phyloP scores from a whole-genome alignment of 30 jellyfish, hydroid and myxozoan species.

The Cassiopea andromeda region DNA sequence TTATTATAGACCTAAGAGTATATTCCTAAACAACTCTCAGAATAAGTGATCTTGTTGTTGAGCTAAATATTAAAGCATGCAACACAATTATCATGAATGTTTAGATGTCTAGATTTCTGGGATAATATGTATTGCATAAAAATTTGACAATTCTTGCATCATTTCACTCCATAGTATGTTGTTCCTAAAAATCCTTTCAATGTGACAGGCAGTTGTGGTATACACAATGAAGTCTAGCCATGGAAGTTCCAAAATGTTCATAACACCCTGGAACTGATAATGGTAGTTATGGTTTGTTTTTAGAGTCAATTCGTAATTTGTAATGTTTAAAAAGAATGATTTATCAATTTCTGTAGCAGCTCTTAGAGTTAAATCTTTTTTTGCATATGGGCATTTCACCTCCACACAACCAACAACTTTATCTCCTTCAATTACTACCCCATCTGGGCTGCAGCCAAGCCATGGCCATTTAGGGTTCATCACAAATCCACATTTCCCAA shows the following conservation, averaged over 20 bases:
- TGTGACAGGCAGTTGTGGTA: slow-evolving; percentile 20
- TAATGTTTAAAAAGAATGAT: not conserved
- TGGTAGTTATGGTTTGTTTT: slow-evolving; percentile 15
- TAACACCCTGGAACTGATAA: slow-evolving; percentile 58
- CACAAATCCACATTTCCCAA: not conserved
- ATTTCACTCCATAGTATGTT: not conserved
- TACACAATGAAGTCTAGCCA: slow-evolving; percentile 54
- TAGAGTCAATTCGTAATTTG: not conserved
- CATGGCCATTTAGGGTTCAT: slow-evolving; percentile 25
- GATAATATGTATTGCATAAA: not conserved
- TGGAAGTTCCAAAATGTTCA: slow-evolving; percentile 48
- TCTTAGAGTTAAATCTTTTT: not conserved
- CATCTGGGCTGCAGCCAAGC: slow-evolving; percentile 69
- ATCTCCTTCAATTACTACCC: not conserved
- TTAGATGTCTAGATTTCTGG: not conserved
- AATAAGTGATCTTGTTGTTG: not conserved
- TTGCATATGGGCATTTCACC: slow-evolving; percentile 33
- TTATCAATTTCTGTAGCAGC: slow-evolving; percentile 16
- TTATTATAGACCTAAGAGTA: not conserved
- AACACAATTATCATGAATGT: not conserved
- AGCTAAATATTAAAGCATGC: not conserved
- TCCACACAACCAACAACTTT: slow-evolving; percentile 21
- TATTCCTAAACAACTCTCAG: not conserved
- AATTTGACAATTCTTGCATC: not conserved
- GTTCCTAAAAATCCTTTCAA: not conserved